Evolutionary conservation across 1,140 invertebrate genomes (phyloP).

Genomic region (Ostrea denselamellosa): DNA sequence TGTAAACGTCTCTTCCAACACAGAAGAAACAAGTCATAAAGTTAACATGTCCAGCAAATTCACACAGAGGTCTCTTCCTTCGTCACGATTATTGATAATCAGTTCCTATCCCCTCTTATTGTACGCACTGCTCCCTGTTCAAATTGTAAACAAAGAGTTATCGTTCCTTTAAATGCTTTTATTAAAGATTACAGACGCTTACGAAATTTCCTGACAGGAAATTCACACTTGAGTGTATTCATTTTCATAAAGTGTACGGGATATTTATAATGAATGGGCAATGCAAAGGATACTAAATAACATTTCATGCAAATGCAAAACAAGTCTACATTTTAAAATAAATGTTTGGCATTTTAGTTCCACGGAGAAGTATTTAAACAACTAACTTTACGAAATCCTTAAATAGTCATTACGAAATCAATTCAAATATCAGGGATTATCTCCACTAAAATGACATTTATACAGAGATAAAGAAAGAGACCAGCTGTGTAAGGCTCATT

Average conservation of each 20-base stretch:
- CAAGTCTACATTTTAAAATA: too few relatives aligned
- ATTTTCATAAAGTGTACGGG: constrained; percentile 5
- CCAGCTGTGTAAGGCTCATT: too few relatives aligned
- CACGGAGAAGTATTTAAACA: too few relatives aligned
- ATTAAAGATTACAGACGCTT: neutral
- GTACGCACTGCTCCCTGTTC: neutral
- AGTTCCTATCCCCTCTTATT: neutral
- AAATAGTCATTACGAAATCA: too few relatives aligned
- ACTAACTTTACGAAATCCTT: too few relatives aligned
- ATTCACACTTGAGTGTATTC: neutral
- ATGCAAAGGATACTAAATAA: too few relatives aligned
- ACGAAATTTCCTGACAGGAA: constrained; percentile 26
- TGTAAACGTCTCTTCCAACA: too few relatives aligned
- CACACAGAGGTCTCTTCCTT: neutral
- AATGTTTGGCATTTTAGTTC: too few relatives aligned
- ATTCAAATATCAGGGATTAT: too few relatives aligned
- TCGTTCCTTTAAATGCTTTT: neutral
- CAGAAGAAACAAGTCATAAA: neutral
- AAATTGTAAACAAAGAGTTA: constrained; percentile 1
- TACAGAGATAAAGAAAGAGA: too few relatives aligned
- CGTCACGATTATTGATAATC: neutral
- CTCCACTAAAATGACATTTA: too few relatives aligned
- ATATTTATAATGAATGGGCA: neutral
- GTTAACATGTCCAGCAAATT: neutral
- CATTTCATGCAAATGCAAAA: too few relatives aligned